These are phyloP conservation scores for Mastomys natalensis DNA, from an alignment of 2,113 vertebrate species.

Conservation along the genomic window DNA sequence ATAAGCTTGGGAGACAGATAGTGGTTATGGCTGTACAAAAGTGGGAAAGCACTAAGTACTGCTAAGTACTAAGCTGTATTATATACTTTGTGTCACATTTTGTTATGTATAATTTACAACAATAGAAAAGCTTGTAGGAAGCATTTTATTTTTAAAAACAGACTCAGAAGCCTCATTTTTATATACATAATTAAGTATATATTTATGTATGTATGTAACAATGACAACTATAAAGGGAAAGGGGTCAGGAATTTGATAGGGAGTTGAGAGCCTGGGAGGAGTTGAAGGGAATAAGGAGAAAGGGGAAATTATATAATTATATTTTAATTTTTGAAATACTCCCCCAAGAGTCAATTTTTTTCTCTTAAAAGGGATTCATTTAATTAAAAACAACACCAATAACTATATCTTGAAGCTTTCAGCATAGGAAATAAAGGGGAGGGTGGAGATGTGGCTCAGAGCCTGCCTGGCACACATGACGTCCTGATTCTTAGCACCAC, in stretches of 20 bases:
- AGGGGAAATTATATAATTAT: neutral
- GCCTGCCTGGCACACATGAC: neutral
- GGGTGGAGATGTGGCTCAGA: neutral
- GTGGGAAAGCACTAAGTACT: neutral
- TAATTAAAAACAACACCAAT: neutral
- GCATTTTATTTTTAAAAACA: slow-evolving; percentile 16
- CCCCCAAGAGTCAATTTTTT: neutral
- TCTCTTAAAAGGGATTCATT: neutral
- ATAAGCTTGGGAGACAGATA: neutral
- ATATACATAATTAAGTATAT: neutral
- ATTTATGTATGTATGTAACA: neutral
- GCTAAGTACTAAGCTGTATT: neutral
- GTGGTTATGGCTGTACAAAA: neutral
- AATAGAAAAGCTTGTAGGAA: slow-evolving; percentile 22
- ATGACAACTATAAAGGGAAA: neutral
- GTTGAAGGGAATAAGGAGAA: neutral
- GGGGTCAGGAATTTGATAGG: neutral
- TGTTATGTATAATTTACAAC: slow-evolving; percentile 14
- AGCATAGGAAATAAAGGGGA: neutral
- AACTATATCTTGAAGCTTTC: neutral
- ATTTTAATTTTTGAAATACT: neutral
- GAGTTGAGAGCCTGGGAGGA: neutral
- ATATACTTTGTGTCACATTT: neutral
- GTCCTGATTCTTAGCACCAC: neutral
- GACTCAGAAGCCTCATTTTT: neutral